phyloP scores from a whole-genome alignment of 2,797 vertebrate species.

The Nasua narica region DNA sequence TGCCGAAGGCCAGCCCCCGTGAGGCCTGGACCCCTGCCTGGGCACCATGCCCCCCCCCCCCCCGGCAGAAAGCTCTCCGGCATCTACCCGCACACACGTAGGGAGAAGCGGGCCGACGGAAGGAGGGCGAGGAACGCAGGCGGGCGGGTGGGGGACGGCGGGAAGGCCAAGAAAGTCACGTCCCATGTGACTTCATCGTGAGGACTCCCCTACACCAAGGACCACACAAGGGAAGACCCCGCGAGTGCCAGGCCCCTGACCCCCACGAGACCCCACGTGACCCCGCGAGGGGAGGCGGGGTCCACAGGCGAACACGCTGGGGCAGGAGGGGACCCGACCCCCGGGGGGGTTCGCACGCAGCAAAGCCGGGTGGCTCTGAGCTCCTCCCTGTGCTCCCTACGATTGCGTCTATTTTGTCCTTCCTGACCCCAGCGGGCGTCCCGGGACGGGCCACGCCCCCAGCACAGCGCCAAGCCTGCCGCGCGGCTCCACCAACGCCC shows the following conservation, averaged over 20 bases:
- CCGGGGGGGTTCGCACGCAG: neutral
- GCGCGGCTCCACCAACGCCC: rapidly evolving
- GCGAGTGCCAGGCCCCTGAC: too few relatives aligned
- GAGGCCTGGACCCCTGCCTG: neutral
- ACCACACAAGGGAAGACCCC: neutral
- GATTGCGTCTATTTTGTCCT: neutral
- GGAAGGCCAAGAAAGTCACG: neutral
- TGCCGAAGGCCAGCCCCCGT: neutral
- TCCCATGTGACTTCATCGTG: neutral
- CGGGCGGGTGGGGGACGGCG: too few relatives aligned
- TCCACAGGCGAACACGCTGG: neutral
- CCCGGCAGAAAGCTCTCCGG: neutral
- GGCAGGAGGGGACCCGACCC: neutral
- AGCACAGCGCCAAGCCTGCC: neutral
- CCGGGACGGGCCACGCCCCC: neutral
- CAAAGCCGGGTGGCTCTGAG: neutral
- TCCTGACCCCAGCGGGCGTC: neutral
- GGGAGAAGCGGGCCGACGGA: neutral
- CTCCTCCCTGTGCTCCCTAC: too few relatives aligned
- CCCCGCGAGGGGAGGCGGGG: neutral
- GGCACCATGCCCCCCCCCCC: neutral
- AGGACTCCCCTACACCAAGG: neutral
- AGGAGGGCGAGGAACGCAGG: rapidly evolving
- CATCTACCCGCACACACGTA: neutral
- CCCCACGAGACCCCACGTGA: too few relatives aligned